A percentile compares a stretch with the other conserved stretches of the same genome.
phyloP scores from a whole-genome alignment of 2,797 vertebrate species.

The Oreortyx pictus region DNA sequence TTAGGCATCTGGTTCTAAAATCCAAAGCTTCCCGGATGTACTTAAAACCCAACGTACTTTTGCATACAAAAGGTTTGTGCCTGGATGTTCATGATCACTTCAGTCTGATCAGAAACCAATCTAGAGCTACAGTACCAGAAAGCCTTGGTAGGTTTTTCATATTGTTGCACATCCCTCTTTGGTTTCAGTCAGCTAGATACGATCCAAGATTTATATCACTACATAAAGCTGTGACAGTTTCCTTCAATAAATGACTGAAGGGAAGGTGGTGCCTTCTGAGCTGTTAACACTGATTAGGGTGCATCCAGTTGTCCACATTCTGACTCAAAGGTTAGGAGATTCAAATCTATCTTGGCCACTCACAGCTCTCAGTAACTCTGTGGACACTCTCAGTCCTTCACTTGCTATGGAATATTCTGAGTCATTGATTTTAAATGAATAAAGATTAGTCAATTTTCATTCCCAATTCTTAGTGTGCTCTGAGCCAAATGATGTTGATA shows the following conservation, averaged over 20 bases:
- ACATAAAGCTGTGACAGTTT: not conserved
- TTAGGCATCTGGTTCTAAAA: not conserved
- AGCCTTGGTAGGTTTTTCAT: not conserved
- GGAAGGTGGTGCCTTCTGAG: not conserved
- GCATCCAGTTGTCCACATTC: not conserved
- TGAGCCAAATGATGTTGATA: not conserved
- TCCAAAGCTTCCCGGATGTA: not conserved
- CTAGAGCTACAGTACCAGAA: not conserved
- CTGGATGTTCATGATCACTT: not conserved
- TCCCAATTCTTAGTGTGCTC: not conserved
- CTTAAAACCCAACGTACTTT: not conserved
- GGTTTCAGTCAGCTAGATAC: accelerated
- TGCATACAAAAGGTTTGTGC: not conserved
- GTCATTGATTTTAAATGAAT: not conserved
- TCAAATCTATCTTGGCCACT: not conserved
- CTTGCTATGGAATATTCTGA: not conserved
- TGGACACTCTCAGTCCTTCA: accelerated
- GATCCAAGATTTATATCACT: not conserved
- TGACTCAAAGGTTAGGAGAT: not conserved
- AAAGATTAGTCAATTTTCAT: not conserved
- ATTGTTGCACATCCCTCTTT: not conserved
- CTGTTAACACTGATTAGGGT: not conserved
- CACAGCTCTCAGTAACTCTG: not conserved
- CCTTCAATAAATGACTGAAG: not conserved
- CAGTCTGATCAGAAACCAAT: not conserved